Base-by-base conservation (phyloP, 1,140 invertebrate species). In the Wasmannia auropunctata region DNA sequence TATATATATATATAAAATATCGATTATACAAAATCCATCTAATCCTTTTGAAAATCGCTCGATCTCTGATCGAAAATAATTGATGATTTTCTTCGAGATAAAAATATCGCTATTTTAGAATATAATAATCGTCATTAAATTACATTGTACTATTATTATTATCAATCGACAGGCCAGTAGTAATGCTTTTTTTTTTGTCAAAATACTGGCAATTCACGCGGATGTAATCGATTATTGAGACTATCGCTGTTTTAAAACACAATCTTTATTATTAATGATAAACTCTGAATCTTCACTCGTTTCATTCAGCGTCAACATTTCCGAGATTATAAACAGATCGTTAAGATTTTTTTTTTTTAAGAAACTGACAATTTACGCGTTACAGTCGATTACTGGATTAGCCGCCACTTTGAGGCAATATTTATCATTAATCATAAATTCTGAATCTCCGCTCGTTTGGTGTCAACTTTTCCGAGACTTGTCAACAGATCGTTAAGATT, bases 371-470 rank as follows among this genome's bases (percentile, higher is more conserved):
- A 49, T 62, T 49, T n/a, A 40, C 16, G 40, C 54, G 51, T 22
- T 58, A 43, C 34, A n/a, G 25, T 56, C 28, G 60, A 63, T 85
- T 85, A 56, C 10, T 49, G n/a, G 37, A 46, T 4, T 34, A 49
- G 49, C 3, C 74, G 31, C 51, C 11, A 80, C 60, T 89, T 67
- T 19, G 25, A 67, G n/a, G 0, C 22, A 22, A 8, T 49, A 19
- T 22, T n/a, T 14, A 54, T 54, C 56, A 11, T 46, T 40, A 40
- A 65, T 65, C 37, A 34, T 10, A 10, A 63, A 16, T 22, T 37
- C n/a, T 22, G 28, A 54, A 43, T 62, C 5, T 43, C 19, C 16
- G 56, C 7, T 63, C 11, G 10, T 49, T 77, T 40, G 22, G 28
- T 19, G 2, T 28, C 0, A 22, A 77, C 40, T 22, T 63, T 28